phyloP scores from a whole-genome alignment of 1,140 invertebrate genomes.

The Metopolophium dirhodum region DNA sequence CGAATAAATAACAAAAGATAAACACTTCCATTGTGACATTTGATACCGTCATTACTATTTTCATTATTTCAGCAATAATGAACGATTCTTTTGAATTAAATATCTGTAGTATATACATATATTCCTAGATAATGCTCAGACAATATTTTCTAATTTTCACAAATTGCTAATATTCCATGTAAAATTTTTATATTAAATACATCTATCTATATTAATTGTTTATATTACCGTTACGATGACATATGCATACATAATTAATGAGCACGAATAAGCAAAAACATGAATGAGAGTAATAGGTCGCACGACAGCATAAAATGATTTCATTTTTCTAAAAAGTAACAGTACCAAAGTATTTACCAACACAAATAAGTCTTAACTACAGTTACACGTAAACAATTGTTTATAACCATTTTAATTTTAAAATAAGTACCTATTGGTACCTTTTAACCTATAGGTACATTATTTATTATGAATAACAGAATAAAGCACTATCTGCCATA shows the following conservation, averaged over 20 bases:
- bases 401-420: neutral
- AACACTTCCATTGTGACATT: slow-evolving; percentile 28
- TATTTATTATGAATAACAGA: neutral
- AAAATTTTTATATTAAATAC: neutral
- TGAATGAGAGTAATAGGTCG: slow-evolving; percentile 31
- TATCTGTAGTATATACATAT: neutral
- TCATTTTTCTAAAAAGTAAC: slow-evolving; percentile 36
- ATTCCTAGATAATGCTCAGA: neutral
- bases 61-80: neutral
- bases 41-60: slow-evolving; percentile 1
- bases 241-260: slow-evolving; percentile 19
- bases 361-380: neutral
- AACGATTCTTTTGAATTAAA: neutral
- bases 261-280: neutral
- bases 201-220: neutral
- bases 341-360: neutral
- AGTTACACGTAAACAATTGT: neutral
- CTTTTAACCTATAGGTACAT: neutral
- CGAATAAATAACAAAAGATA: slow-evolving; percentile 45
- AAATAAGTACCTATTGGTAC: neutral
- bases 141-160: neutral
- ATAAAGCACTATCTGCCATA: too few relatives aligned
- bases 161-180: neutral
- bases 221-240: slow-evolving; percentile 8
- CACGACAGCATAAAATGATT: slow-evolving; percentile 11